Base-by-base conservation (phyloP, 2,113 vertebrate genomes). In the Centrocercus urophasianus region DNA sequence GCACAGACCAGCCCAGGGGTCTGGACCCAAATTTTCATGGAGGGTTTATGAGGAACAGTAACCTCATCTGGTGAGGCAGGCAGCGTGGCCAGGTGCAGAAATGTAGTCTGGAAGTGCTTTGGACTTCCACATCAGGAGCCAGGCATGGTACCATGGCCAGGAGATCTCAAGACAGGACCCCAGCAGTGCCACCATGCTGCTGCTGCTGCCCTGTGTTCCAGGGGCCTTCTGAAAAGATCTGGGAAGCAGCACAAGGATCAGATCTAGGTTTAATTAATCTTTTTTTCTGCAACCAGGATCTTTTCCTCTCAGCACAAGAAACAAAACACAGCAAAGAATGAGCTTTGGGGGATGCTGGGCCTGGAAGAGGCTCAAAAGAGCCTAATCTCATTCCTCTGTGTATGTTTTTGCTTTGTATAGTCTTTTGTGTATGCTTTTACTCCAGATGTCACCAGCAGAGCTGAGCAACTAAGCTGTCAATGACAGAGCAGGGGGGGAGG, bases 361-460 rank as follows among this genome's bases (percentile, higher is more conserved):
- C 75, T 88, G 95, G 89, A 95, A 95, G 82, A 87, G 14, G 56
- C 95, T 95, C 93, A 89, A 77, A 93, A 96, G 91, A 95, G 34
- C 36, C 65, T 85, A 95, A 93, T 91, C 89, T 91, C 5, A 0
- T 88, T 83, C 71, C 72, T 70, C 56, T 79, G 66, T 82, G 69
- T 34, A 32, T 74, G 64, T 54, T 92, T 93, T 83, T 86, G 60
- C 72, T 93, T 78, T 48, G 5, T 47, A 42, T 48, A 81, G 64
- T 24, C 63, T 64, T 94, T 66, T 87, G 72, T 71, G 14, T 50
- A 74, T 2, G 4, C 34, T 79, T 81, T 34, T 89, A 40, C 87
- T 95, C 91, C 94, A 93, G 93, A 95, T 80, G 82, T 89, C 64
- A 80, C 47, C 82, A 50, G 64, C 63, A 63, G 75, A 93, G 69